phyloP scores from a whole-genome alignment of 2,888 invertebrate species.

The Thalpophila matura region DNA sequence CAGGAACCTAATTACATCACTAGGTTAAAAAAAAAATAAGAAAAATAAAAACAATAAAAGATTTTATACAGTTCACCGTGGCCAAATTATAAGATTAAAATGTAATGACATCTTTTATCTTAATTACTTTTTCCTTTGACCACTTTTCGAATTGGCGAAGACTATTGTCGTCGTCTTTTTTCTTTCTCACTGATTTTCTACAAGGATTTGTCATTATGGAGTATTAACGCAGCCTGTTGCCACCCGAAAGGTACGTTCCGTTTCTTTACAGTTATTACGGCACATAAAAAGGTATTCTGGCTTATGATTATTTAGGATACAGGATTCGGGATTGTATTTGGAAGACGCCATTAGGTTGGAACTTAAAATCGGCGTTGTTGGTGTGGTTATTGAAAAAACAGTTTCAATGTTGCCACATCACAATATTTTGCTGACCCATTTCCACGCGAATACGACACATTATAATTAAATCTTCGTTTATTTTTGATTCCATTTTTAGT shows the following conservation, averaged over 20 bases:
- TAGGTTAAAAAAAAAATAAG: constrained; percentile 66
- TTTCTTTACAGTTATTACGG: constrained; percentile 36
- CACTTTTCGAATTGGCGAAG: constrained; percentile 47
- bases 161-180: constrained; percentile 53
- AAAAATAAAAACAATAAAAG: constrained; percentile 72
- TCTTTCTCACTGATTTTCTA: constrained; percentile 33
- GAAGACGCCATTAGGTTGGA: no score
- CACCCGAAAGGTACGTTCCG: constrained; percentile 38
- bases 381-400: no score
- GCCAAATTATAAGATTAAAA: constrained; percentile 61
- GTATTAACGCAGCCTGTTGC: constrained; percentile 41
- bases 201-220: constrained; percentile 51
- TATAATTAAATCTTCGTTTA: no score
- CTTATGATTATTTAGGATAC: constrained; percentile 35
- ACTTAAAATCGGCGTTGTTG: no score
- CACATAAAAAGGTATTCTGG: constrained; percentile 31
- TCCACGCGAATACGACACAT: no score
- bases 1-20: constrained; percentile 79
- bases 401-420: no score
- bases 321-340: no score
- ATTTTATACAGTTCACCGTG: constrained; percentile 46
- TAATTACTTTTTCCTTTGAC: constrained; percentile 57
- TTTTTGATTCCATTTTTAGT: no score
- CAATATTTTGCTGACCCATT: no score
- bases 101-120: constrained; percentile 60